Evolutionary conservation across 2,113 vertebrate species (phyloP).

Genomic region (Spea multiplicata): DNA sequence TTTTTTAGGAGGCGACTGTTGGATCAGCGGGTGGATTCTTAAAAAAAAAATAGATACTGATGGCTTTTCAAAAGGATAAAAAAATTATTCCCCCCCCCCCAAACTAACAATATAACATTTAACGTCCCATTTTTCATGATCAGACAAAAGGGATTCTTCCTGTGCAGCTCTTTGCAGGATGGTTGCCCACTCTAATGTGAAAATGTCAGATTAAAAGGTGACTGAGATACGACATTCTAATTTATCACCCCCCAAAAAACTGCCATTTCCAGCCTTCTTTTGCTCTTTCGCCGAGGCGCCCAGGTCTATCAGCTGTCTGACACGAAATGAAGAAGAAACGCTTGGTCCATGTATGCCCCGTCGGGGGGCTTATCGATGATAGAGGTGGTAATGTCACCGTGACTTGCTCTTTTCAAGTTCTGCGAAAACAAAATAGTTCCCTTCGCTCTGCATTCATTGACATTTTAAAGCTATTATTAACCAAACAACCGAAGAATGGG

Average conservation of each 20-base stretch:
- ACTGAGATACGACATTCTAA: not conserved
- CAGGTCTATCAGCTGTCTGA: not conserved
- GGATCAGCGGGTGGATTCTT: no score
- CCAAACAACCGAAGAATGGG: not conserved
- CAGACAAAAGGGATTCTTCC: not conserved
- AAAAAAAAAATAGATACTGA: no score
- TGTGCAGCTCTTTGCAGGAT: not conserved
- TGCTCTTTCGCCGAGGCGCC: not conserved
- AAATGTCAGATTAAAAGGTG: not conserved
- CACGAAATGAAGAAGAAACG: not conserved
- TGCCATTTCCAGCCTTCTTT: not conserved
- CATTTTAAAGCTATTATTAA: slow-evolving; percentile 15
- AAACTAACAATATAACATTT: no score
- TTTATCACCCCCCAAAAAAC: not conserved
- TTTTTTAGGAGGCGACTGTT: no score
- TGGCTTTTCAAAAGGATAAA: no score
- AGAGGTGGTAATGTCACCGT: not conserved
- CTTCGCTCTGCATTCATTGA: slow-evolving; percentile 30
- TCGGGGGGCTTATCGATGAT: not conserved
- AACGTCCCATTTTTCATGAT: not conserved
- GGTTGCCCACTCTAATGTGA: not conserved
- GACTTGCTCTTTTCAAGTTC: not conserved
- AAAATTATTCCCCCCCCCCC: no score
- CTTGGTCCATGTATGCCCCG: not conserved
- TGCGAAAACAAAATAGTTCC: slow-evolving; percentile 7